Percentiles rank a stretch among this genome's conserved stretches.
Conservation (phyloP, 2,113 vertebrate species). For the Urocolius indicus region DNA sequence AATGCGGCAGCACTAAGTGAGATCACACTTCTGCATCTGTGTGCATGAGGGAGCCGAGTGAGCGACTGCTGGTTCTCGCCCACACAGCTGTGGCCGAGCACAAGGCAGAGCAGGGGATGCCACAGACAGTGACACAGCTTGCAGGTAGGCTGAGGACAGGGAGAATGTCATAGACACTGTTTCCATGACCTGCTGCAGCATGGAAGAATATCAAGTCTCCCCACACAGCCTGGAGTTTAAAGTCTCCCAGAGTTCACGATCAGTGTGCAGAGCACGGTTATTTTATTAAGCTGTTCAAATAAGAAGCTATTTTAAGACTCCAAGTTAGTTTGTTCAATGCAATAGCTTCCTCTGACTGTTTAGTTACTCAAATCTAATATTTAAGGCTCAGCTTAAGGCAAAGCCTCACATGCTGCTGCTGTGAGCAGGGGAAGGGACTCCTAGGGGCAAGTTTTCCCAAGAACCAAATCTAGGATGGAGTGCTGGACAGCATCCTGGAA, state of each 20-base stretch:
- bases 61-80: accelerated
- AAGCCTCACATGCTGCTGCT: not conserved
- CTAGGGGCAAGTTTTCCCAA: not conserved
- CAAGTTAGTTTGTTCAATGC: not conserved
- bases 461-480: not conserved
- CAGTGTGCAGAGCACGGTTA: not conserved
- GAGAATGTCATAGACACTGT: not conserved
- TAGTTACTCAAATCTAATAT: not conserved
- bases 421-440: not conserved
- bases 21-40: not conserved
- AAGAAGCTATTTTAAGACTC: not conserved
- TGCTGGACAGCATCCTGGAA: not conserved
- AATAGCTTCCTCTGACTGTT: not conserved
- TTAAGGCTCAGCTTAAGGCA: not conserved
- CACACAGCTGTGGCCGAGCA: not conserved
- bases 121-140: accelerated
- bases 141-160: not conserved
- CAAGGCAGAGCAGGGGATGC: not conserved
- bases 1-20: not conserved
- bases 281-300: not conserved
- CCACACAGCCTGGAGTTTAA: not conserved
- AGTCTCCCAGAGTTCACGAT: not conserved
- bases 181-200: not conserved
- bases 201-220: not conserved
- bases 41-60: not conserved